Percentiles rank a stretch among this genome's conserved stretches.
phyloP scores from a whole-genome alignment of 92 coral and sea anemone genomes.

The Hydrozoanthus gracilis region DNA sequence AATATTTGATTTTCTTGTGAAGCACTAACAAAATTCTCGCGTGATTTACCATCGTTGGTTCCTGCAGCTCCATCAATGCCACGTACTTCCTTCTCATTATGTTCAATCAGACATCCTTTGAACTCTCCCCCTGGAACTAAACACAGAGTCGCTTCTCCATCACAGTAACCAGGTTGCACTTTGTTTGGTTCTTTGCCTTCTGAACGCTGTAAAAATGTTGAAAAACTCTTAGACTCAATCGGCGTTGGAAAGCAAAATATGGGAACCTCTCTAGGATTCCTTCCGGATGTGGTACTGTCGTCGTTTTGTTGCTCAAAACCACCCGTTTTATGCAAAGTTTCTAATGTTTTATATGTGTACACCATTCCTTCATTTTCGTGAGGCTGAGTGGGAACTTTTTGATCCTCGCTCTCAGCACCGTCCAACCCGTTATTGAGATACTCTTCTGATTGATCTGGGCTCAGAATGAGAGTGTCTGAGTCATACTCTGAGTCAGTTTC shows the following conservation, averaged over 20 bases:
- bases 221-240: conserved; percentile 5
- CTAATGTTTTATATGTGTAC: background rate
- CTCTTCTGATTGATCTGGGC: conserved; percentile 6
- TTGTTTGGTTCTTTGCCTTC: background rate
- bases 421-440: background rate
- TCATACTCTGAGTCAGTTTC: conserved; percentile 32
- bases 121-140: background rate
- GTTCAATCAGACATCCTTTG: background rate
- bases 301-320: background rate
- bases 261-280: background rate
- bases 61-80: background rate
- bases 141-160: background rate
- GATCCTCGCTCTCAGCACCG: conserved; percentile 5
- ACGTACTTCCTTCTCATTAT: background rate
- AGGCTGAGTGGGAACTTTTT: conserved; percentile 20
- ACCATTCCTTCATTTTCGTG: background rate
- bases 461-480: conserved; percentile 34
- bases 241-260: conserved; percentile 40
- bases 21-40: background rate
- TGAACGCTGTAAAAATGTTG: background rate
- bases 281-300: background rate
- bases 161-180: background rate
- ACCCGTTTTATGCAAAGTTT: background rate
- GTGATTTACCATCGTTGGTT: background rate
- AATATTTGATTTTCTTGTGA: background rate